These are phyloP conservation scores for Epinotia demarniana DNA, from an alignment of 2,888 invertebrate genomes.

Conservation along the genomic window DNA sequence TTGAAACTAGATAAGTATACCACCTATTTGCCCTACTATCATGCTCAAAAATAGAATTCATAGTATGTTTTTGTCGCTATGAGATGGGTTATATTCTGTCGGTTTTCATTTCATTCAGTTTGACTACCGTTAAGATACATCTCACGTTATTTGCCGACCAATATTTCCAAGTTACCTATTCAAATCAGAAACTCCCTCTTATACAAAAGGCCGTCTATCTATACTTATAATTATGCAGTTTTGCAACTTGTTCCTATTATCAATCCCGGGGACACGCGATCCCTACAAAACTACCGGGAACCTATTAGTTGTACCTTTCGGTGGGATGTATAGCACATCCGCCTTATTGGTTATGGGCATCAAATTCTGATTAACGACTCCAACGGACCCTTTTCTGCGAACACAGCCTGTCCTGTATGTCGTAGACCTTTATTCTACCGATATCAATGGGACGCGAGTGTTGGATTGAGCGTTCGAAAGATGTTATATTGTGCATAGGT, in stretches of 20 bases:
- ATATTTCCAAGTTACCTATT: neutral
- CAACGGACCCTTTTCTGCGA: slow-evolving; percentile 39
- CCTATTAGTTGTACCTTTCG: slow-evolving; percentile 9
- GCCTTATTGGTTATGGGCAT: neutral
- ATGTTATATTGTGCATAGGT: neutral
- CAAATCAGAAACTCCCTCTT: slow-evolving; percentile 4
- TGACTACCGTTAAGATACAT: slow-evolving; percentile 5
- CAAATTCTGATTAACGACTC: slow-evolving; percentile 39
- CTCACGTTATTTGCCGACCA: neutral
- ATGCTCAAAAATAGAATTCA: neutral
- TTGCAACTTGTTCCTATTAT: slow-evolving; percentile 25
- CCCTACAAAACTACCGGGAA: slow-evolving; percentile 11
- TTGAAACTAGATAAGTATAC: neutral
- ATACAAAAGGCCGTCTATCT: slow-evolving; percentile 17
- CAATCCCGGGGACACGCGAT: slow-evolving; percentile 27
- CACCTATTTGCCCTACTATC: no score
- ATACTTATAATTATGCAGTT: slow-evolving; percentile 29
- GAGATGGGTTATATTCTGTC: neutral
- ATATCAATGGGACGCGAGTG: slow-evolving; percentile 24
- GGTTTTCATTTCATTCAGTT: slow-evolving; percentile 3
- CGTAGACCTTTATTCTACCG: slow-evolving; percentile 32
- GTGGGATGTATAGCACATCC: neutral
- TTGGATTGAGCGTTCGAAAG: slow-evolving; percentile 11
- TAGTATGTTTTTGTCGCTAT: neutral
- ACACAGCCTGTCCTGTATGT: slow-evolving; percentile 37